Conservation (phyloP, 2,113 vertebrate species). For the Cacatua alba region DNA sequence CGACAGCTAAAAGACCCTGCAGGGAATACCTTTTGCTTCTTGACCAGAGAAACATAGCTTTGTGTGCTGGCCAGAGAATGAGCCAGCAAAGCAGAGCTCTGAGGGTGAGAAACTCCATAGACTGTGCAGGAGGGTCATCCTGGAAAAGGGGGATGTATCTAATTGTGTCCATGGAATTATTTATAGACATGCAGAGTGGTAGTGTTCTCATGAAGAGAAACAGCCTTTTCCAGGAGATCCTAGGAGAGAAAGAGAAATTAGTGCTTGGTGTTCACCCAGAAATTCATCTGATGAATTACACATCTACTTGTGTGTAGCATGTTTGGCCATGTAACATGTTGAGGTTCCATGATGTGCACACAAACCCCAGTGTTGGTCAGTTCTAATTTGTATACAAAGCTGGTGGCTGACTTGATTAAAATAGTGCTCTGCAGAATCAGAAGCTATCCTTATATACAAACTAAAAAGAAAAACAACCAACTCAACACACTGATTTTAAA, state of each 20-base stretch:
- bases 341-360: background rate
- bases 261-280: background rate
- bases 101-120: background rate
- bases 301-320: background rate
- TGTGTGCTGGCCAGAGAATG: background rate
- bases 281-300: background rate
- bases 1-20: background rate
- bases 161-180: background rate
- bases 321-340: background rate
- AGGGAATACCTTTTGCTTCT: background rate
- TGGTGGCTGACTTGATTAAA: background rate
- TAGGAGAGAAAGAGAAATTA: background rate
- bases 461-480: background rate
- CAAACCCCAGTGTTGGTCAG: background rate
- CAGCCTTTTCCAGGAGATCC: background rate
- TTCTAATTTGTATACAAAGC: background rate
- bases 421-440: background rate
- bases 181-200: conserved; percentile 31
- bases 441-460: background rate
- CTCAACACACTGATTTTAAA: background rate
- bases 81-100: background rate
- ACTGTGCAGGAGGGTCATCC: background rate
- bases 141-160: conserved; percentile 11
- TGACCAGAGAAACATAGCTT: background rate
- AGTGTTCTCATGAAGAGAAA: conserved; percentile 28